Base-by-base conservation (phyloP, 2,797 vertebrate species). In the Centropyge bicolor region DNA sequence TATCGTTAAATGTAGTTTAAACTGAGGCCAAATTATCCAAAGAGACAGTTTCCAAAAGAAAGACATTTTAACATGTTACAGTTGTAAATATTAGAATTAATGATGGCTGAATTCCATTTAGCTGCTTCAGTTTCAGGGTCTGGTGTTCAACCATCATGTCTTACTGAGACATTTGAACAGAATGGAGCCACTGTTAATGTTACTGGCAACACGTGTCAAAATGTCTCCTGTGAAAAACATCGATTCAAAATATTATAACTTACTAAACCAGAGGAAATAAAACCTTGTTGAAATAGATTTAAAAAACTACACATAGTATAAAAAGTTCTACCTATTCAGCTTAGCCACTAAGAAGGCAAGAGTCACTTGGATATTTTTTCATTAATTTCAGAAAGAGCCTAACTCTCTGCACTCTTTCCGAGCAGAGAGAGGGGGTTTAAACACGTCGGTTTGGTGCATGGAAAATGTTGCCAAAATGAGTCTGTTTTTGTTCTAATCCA, bases 401-500 rank as follows among this genome's bases (percentile, higher is more conserved):
- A 22, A 35, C 24, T 59, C 43, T 17, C 20, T 27, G 13, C 14
- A 12, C 6, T 56, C 7, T 45, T 52, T 56, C 51, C 31, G 8
- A 16, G 60, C 24, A 62, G 19, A 72, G 45, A 46, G 9, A 56
- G 2, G 3, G 1, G 1, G 35, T 65, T 77, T 40, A 27, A 63
- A 57, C 35, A 43, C 24, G 9, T 41, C 8, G n/a, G 22, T 57
- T 43, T 71, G 43, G 19, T 69, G 59, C 43, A 72, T 66, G 70
- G 27, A 76, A 64, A 61, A 78, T 74, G 51, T 40, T 62, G 22
- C 78, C 45, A 62, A 61, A 72, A 65, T 65, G 38, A 38, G 12
- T 43, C 35, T 35, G 43, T 69, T 54, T 56, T 74, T 59, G 27
- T 78, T 70, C 24, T 70, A n/a, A 78, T 60, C 65, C 48, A 60